Conservation (phyloP, 2,113 vertebrate species). For the Struthidea cinerea region DNA sequence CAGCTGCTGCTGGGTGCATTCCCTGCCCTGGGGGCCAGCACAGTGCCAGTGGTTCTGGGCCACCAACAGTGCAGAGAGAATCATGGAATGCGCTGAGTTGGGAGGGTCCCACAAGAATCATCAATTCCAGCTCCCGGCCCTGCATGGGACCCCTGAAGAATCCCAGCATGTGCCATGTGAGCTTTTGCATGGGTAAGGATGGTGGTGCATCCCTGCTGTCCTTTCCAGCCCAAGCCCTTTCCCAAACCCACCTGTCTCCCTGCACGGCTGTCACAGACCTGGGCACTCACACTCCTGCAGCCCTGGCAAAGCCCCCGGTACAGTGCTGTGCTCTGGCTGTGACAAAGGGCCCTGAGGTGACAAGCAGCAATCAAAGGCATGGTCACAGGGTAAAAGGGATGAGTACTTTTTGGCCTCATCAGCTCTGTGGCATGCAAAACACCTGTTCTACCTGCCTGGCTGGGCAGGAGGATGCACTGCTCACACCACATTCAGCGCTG, state of each 20-base stretch:
- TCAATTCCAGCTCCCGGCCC: rapidly evolving
- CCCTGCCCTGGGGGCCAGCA: background rate
- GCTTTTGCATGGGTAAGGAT: background rate
- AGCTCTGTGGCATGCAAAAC: background rate
- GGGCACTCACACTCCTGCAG: background rate
- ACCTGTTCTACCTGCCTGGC: background rate
- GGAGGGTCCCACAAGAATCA: background rate
- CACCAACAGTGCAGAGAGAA: background rate
- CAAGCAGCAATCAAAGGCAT: background rate
- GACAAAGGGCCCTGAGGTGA: background rate
- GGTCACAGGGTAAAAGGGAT: background rate
- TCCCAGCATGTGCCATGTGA: background rate
- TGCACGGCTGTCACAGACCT: background rate
- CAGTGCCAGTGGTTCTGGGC: background rate
- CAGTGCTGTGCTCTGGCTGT: background rate
- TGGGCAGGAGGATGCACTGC: background rate
- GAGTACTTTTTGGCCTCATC: background rate
- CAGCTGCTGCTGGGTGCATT: background rate
- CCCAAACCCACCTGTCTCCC: background rate
- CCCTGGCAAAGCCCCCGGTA: background rate
- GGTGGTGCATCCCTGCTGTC: background rate
- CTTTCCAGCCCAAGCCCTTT: background rate
- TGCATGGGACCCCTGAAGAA: background rate
- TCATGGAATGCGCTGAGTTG: background rate
- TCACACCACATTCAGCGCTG: background rate